Conservation (phyloP, 2,797 vertebrate species). For the Microhierax caerulescens region DNA sequence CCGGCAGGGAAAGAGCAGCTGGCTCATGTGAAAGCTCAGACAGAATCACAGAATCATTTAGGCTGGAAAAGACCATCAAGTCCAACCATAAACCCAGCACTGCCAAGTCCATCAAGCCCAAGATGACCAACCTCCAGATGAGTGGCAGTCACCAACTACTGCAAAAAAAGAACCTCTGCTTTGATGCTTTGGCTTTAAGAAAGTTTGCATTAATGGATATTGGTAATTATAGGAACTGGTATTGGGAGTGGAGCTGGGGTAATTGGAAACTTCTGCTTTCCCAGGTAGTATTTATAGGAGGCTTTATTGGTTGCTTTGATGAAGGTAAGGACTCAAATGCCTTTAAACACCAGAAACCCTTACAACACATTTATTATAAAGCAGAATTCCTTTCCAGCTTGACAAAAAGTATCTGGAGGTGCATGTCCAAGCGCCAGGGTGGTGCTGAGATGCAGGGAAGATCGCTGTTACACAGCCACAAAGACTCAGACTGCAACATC, state of each 20-base stretch:
- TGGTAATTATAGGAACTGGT: background rate
- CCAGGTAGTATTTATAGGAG: background rate
- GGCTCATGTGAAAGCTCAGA: accelerated
- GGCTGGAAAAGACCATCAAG: background rate
- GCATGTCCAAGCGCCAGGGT: background rate
- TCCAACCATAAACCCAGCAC: background rate
- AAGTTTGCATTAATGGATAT: background rate
- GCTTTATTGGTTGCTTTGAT: background rate
- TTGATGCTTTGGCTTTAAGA: background rate
- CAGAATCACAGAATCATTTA: background rate
- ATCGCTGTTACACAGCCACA: background rate
- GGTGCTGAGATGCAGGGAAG: background rate
- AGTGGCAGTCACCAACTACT: background rate
- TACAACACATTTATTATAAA: background rate
- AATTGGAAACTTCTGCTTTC: background rate
- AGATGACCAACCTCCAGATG: background rate
- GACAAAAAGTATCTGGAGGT: background rate
- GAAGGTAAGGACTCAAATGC: background rate
- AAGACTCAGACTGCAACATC: background rate
- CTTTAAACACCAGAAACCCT: background rate
- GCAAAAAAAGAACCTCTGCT: background rate
- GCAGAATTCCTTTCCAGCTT: background rate
- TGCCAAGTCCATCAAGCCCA: background rate
- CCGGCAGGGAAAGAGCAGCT: background rate
- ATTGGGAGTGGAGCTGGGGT: background rate